A percentile compares a stretch with the other conserved stretches of the same genome.
These are phyloP conservation scores for Scophthalmus maximus DNA, from an alignment of 2,113 vertebrate genomes.

Conservation along the genomic window DNA sequence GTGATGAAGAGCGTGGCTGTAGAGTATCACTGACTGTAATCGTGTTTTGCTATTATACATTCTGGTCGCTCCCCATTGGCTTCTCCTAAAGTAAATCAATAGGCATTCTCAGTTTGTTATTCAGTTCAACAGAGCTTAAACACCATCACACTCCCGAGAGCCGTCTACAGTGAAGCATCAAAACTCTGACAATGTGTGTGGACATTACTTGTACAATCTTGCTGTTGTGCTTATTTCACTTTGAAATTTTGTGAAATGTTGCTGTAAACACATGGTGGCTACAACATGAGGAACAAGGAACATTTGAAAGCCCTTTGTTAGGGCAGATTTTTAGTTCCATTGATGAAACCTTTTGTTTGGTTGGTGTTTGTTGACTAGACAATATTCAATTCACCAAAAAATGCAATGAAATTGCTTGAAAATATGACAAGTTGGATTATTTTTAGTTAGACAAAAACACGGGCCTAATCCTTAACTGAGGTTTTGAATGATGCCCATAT, in stretches of 20 bases:
- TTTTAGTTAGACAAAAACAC: too few species aligned
- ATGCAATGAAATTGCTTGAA: too few species aligned
- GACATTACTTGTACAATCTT: constrained; percentile 10
- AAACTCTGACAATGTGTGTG: constrained; percentile 9
- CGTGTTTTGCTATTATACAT: constrained; percentile 36
- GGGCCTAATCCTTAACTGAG: too few species aligned
- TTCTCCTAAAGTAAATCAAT: constrained; percentile 52
- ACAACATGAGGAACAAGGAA: background rate
- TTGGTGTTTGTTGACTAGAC: background rate
- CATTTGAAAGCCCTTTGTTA: background rate
- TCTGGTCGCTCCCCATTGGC: constrained; percentile 12
- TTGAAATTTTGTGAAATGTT: constrained; percentile 6
- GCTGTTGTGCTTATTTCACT: background rate
- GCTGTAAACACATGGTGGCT: background rate
- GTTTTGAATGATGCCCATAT: too few species aligned
- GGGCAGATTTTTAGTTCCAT: background rate
- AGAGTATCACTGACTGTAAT: constrained; percentile 17
- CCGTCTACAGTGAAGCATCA: constrained; percentile 8
- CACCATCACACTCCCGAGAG: constrained; percentile 10
- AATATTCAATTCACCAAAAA: background rate
- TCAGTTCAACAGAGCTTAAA: constrained; percentile 45
- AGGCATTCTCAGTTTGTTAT: constrained; percentile 33
- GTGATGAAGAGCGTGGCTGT: constrained; percentile 13
- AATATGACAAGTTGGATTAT: too few species aligned
- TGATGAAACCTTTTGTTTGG: background rate